Base-by-base conservation (phyloP, 1,140 invertebrate genomes). In the Euwallacea similis region DNA sequence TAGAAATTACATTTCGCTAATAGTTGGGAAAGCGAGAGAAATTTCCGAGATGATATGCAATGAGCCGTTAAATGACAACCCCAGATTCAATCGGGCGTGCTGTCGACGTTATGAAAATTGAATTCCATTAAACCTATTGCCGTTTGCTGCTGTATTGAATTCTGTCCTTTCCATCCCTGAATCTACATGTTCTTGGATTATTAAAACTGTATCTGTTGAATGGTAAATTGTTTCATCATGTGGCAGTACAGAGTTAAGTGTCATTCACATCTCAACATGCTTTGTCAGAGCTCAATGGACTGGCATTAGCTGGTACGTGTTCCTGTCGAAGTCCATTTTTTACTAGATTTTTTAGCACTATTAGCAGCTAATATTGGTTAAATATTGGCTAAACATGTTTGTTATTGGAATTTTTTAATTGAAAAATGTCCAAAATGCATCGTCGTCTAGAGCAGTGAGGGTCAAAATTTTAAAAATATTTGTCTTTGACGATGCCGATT, bases 1-100 rank as follows among this genome's bases (percentile, higher is more conserved):
- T 63, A 63, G 73, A 75, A 68, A 68, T 68, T 68, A 68, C 66
- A 68, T 68, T 68, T 59, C 42, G 7, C 11, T 68, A 68, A 68
- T 60, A 68, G 55, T 59, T 60, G 16, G 43, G 55, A 68, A 13
- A 68, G 42, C 55, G 54, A 59, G 11, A 66, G 47, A 66, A 66
- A 56, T 58, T 66, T 44, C 13, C 15, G 42, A 59, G 65, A 44
- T 66, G 65, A 66, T 44, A 66, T 33, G 65, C 65, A 66, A 66
- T 66, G 65, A 59, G 21, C 54, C 65, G 65, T 66, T 58, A 66
- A 66, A 66, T 58, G 42, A 66, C 65, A 58, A 21, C 42, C 42
- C 55, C 54, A 66, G 65, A 66, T 66, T 66, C 21, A 59, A 66
- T 66, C 65, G 42, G 55, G 54, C 13, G 65, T 66, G 65, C 43